Conservation (phyloP, 2,888 invertebrate genomes). For the Dryadula phaetusa region DNA sequence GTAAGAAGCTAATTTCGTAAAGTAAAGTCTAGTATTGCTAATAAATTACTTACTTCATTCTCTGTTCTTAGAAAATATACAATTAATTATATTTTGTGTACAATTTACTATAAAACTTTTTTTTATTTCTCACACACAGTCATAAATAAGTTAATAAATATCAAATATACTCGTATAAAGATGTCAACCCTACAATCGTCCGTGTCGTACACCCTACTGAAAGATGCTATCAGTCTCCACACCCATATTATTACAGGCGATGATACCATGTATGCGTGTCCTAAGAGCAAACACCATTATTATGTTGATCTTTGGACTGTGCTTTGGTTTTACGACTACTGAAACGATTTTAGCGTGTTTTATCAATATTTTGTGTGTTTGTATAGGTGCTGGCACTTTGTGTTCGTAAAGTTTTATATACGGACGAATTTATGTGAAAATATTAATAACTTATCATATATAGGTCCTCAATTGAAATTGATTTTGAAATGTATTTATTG, state of each 20-base stretch:
- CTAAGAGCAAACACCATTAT: constrained; percentile 55
- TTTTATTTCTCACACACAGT: background rate
- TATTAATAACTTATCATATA: no score
- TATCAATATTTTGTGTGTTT: constrained; percentile 16
- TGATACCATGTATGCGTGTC: constrained; percentile 59
- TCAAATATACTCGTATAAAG: background rate
- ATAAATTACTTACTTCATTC: no score
- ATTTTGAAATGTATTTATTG: no score
- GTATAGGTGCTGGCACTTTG: background rate
- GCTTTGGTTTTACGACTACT: constrained; percentile 24
- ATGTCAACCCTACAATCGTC: constrained; percentile 36
- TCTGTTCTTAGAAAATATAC: no score
- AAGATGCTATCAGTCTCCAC: constrained; percentile 77
- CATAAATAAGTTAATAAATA: background rate
- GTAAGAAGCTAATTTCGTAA: no score
- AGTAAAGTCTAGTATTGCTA: no score
- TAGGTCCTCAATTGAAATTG: no score
- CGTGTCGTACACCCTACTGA: constrained; percentile 68
- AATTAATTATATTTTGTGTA: no score
- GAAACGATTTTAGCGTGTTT: constrained; percentile 16
- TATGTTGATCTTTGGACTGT: constrained; percentile 39
- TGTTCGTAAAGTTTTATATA: background rate
- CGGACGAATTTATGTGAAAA: background rate
- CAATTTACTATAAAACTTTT: no score
- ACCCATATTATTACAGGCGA: constrained; percentile 68